A percentile compares a stretch with the other conserved stretches of the same genome.
phyloP scores from a whole-genome alignment of 2,888 invertebrate genomes.

The Synanthedon myopaeformis region DNA sequence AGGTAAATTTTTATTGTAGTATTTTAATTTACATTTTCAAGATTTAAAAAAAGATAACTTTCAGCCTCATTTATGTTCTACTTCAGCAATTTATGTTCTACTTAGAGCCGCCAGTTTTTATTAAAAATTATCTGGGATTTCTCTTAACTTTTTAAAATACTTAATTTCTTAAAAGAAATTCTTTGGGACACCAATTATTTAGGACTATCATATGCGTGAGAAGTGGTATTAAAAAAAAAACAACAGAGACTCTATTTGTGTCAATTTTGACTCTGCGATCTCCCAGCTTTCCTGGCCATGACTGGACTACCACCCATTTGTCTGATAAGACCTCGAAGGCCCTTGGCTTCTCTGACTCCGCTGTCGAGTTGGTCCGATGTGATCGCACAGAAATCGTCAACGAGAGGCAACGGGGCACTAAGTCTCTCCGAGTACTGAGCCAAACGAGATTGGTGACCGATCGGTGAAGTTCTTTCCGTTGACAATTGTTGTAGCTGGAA shows the following conservation, averaged over 20 bases:
- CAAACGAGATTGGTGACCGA: conserved; percentile 72
- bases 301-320: conserved; percentile 90
- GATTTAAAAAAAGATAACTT: no score
- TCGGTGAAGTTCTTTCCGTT: conserved; percentile 56
- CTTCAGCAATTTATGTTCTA: no score
- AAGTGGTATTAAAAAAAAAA: no score
- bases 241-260: neutral
- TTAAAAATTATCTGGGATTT: no score
- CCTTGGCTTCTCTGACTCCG: conserved; percentile 75
- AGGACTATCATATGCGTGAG: no score
- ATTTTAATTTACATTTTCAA: no score
- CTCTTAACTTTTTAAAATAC: no score
- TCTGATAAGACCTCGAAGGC: conserved; percentile 81
- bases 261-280: conserved; percentile 63
- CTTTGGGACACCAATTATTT: no score
- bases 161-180: no score
- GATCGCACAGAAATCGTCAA: conserved; percentile 92
- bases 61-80: no score
- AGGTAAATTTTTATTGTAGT: no score
- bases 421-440: conserved; percentile 71
- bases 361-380: conserved; percentile 80
- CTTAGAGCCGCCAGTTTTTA: no score
- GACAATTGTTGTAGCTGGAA: conserved; percentile 15
- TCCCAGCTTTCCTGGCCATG: conserved; percentile 75
- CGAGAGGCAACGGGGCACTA: conserved; percentile 78